Evolutionary conservation across 2,888 invertebrate species (phyloP).

Genomic region (Catocala sponsa): DNA sequence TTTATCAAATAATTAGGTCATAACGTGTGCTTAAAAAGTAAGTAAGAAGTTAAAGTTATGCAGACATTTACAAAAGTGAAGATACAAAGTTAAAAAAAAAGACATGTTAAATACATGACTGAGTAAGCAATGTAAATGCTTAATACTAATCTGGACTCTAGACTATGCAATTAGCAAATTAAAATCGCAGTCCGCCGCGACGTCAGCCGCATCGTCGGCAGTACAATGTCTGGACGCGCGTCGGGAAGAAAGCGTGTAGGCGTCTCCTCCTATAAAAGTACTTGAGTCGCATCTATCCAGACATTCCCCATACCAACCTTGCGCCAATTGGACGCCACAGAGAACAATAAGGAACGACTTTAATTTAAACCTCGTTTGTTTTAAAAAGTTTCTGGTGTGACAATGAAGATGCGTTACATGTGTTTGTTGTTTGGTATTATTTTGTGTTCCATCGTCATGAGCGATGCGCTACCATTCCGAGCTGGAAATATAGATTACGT

Average conservation of each 20-base stretch:
- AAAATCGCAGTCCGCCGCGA: constrained; percentile 4
- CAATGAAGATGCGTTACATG: constrained; percentile 65
- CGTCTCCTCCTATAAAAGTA: constrained; percentile 72
- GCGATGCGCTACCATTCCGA: constrained; percentile 68
- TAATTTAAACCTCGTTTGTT: not conserved
- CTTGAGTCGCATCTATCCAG: constrained; percentile 63
- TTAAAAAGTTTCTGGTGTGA: constrained; percentile 19
- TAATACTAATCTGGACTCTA: constrained; percentile 4
- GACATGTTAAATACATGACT: too few species aligned
- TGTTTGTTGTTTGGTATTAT: constrained; percentile 64
- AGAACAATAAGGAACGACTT: not conserved
- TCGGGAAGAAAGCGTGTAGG: constrained; percentile 76
- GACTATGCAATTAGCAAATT: constrained; percentile 13
- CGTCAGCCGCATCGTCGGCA: not conserved
- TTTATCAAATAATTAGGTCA: too few species aligned
- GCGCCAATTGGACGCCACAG: constrained; percentile 58
- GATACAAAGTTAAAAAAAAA: too few species aligned
- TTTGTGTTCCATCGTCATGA: constrained; percentile 57
- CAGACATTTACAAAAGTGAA: too few species aligned
- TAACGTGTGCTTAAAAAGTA: too few species aligned
- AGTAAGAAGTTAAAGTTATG: too few species aligned
- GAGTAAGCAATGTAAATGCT: not conserved
- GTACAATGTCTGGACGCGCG: constrained; percentile 37
- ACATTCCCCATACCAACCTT: constrained; percentile 59
- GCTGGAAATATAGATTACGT: constrained; percentile 78